Evolutionary conservation across 2,113 vertebrate genomes (phyloP).

Genomic region (Nyctibius bracteatus): DNA sequence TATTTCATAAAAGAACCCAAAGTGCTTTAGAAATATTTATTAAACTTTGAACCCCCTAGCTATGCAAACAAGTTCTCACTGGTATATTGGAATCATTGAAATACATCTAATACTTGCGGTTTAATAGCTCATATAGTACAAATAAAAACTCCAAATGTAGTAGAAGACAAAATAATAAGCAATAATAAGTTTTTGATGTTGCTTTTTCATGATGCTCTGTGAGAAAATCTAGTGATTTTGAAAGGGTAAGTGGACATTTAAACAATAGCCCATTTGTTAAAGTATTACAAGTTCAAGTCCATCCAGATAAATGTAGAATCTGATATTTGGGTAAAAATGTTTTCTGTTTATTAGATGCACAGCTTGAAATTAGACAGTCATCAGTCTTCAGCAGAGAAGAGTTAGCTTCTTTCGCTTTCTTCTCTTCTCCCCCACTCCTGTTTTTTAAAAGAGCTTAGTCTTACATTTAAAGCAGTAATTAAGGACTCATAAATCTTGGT

Average conservation of each 20-base stretch:
- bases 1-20: not conserved
- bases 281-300: not conserved
- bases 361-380: not conserved
- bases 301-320: not conserved
- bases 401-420: not conserved
- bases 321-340: not conserved
- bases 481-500: not conserved
- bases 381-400: not conserved
- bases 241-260: not conserved
- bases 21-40: not conserved
- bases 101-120: not conserved
- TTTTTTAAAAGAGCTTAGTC: not conserved
- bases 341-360: not conserved
- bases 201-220: not conserved
- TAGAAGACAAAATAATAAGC: not conserved
- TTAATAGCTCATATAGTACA: not conserved
- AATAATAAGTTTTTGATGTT: not conserved
- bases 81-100: not conserved
- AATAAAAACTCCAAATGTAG: not conserved
- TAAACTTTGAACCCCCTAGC: not conserved
- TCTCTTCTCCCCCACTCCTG: rapidly evolving
- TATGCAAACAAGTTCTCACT: not conserved
- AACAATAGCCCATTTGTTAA: not conserved
- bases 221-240: not conserved
- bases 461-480: not conserved